These are phyloP conservation scores for Plectrocnemia conspersa DNA, from an alignment of 1,140 invertebrate genomes.

Conservation along the genomic window DNA sequence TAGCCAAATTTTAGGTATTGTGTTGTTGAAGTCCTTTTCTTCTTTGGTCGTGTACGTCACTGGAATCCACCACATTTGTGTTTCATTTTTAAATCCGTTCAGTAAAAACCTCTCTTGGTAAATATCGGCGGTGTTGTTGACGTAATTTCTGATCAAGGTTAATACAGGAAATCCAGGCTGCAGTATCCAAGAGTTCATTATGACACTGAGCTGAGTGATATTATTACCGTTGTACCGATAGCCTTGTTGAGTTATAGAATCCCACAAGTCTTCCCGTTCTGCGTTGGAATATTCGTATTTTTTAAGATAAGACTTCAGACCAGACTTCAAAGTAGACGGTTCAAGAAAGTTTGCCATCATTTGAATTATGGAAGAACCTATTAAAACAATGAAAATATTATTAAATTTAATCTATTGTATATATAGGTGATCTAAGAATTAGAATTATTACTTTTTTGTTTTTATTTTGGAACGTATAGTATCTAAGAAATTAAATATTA, in stretches of 20 bases:
- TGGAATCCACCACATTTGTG: slow-evolving; percentile 27
- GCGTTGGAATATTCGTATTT: slow-evolving; percentile 54
- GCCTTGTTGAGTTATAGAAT: slow-evolving; percentile 49
- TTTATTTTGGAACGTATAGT: too few species aligned
- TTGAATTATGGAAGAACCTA: slow-evolving; percentile 62
- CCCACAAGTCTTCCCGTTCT: slow-evolving; percentile 60
- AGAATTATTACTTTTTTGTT: too few species aligned
- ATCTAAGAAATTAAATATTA: slow-evolving; percentile 48
- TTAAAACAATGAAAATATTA: background rate
- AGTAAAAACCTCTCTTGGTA: slow-evolving; percentile 39
- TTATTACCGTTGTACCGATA: slow-evolving; percentile 40
- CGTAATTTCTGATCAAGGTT: slow-evolving; percentile 47
- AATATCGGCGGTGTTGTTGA: slow-evolving; percentile 38
- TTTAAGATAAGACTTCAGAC: slow-evolving; percentile 53
- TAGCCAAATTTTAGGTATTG: slow-evolving; percentile 24
- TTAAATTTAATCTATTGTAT: background rate
- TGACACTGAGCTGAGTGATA: slow-evolving; percentile 50
- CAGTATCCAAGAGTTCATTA: slow-evolving; percentile 71
- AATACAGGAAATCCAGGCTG: slow-evolving; percentile 73
- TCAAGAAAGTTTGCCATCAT: slow-evolving; percentile 71
- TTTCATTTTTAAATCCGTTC: slow-evolving; percentile 35
- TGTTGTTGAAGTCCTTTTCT: slow-evolving; percentile 5
- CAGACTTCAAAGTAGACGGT: slow-evolving; percentile 56
- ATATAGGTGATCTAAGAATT: too few species aligned
- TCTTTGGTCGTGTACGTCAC: slow-evolving; percentile 16